A percentile compares a stretch with the other conserved stretches of the same genome.
Evolutionary conservation across 2,888 invertebrate species (phyloP).

Genomic region (Calameuta filiformis): DNA sequence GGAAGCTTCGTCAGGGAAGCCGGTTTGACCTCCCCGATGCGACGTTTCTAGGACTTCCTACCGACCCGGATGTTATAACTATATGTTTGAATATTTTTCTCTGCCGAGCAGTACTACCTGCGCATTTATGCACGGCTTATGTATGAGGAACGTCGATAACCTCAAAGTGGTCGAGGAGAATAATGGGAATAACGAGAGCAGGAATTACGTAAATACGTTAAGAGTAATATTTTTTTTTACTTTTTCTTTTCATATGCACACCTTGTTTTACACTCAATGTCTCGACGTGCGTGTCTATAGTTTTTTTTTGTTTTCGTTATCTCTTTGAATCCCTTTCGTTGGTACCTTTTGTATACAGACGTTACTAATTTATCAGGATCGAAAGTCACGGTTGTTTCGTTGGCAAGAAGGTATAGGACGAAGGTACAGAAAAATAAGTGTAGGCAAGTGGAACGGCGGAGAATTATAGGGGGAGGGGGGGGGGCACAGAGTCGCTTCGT

Average conservation of each 20-base stretch:
- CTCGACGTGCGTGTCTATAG: not conserved
- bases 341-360: not conserved
- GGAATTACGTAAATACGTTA: not conserved
- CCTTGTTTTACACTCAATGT: not conserved
- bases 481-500: not conserved
- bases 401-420: not conserved
- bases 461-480: no score
- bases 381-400: not conserved
- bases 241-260: not conserved
- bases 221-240: not conserved
- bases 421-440: not conserved
- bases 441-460: not conserved
- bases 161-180: not conserved
- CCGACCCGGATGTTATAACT: conserved; percentile 15
- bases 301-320: not conserved
- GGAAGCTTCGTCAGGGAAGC: conserved; percentile 16
- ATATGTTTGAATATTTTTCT: conserved; percentile 1
- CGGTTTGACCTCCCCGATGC: conserved; percentile 21
- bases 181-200: not conserved
- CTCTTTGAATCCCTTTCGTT: not conserved
- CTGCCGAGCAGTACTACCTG: not conserved
- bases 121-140: not conserved
- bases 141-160: not conserved
- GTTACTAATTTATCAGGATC: not conserved
- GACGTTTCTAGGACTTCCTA: conserved; percentile 15